Evolutionary conservation across 2,797 vertebrate species (phyloP), one percentile per base, ranked within the genome.

Genomic region (Gymnothorax javanicus): DNA sequence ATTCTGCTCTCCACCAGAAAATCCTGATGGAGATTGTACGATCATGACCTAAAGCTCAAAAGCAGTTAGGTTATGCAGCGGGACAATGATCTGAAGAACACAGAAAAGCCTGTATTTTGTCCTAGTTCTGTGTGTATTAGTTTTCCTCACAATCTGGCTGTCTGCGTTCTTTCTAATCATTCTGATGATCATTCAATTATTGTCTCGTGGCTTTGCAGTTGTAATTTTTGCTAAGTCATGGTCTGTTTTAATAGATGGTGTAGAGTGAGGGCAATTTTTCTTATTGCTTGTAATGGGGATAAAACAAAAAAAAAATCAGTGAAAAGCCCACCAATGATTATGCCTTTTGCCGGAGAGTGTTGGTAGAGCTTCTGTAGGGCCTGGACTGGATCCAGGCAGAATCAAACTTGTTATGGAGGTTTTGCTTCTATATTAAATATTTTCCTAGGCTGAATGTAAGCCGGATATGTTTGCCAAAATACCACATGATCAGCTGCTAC

Each of bases 301-400:
- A 84, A n/a, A 71, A 25, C n/a, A 15, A 12, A 54, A 87, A 56
- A 43, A 89, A 84, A n/a, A 71, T 58, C n/a, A 15, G 7, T 15
- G 25, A 75, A 54, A 87, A 56, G 17, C 25, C 60, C n/a, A 4
- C n/a, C 62, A 25, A 84, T 88, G 88, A 89, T 89, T 90, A 89
- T 87, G 85, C 75, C 82, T 27, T 56, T n/a, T 13, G 56, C 52
- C 56, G 27, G 17, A 17, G 1, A 25, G 52, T n/a, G 57, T 27
- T 57, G 8, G 56, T 25, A 83, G 57, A 83, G n/a, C 56, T 9
- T 59, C 50, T n/a, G 57, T 7, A 83, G 25, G n/a, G 25, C 7
- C 25, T 83, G 82, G 82, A 56, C 56, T 59, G 56, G 77, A 33
- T 56, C 52, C 56, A 20, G 57, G 57, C 69, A 79, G 23, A 27